Evolutionary conservation across 2,888 invertebrate genomes (phyloP), one percentile per base, ranked within the genome.

Genomic region (Eledona agricola): DNA sequence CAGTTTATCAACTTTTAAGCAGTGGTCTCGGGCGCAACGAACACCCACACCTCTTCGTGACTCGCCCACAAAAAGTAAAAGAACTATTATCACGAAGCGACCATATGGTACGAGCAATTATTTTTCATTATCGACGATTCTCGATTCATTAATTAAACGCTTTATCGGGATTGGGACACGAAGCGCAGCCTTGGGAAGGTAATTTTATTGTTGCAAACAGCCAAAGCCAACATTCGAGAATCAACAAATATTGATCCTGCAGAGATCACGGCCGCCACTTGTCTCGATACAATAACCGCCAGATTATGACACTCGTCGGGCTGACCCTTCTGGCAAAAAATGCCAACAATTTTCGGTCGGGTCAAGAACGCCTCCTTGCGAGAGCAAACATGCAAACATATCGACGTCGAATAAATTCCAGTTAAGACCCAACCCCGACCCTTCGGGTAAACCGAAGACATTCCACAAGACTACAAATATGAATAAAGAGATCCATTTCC

Each of bases 21-120:
- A n/a, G n/a, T n/a, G n/a, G n/a, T n/a, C n/a, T n/a, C n/a, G n/a
- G n/a, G n/a, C n/a, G n/a, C n/a, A n/a, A n/a, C n/a, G n/a, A 45
- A 34, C 38, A 38, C 38, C 50, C 42, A 40, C 40, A 29, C 32
- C 17, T 7, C 25, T 42, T 42, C 51, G 51, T 51, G 51, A 51
- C 51, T 43, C 32, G 51, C 42, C 35, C 34, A 51, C 51, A 51
- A 51, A 34, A 31, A 17, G 13, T 31, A 51, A 43, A 29, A 34
- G 20, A 35, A 43, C 34, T 35, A 17, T 28, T 6, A 42, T 13
- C 22, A 51, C 28, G 28, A 26, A 10, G 22, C 25, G 26, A 26
- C 43, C 28, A 35, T 25, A 28, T 43, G 51, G 51, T 51, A 22
- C 35, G 11, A 11, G 26, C 26, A 50, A 50, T 50, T 50, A 50